phyloP scores from a whole-genome alignment of 1,140 invertebrate species.

The Anoplolepis gracilipes region DNA sequence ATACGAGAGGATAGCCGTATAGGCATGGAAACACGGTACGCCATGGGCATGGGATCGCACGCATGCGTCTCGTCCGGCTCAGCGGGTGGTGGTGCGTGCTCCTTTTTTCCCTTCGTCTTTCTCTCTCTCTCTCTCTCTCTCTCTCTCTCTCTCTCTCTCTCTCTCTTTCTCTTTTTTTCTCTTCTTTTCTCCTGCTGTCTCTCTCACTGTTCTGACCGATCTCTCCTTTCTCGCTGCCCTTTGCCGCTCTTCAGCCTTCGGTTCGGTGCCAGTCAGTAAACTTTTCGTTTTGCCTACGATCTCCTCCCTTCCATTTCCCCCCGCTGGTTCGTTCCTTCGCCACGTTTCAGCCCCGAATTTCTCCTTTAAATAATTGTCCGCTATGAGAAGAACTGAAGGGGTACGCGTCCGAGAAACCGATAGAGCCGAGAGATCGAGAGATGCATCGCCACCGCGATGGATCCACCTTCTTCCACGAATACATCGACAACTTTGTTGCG shows the following conservation, averaged over 20 bases:
- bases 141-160: conserved; percentile 57
- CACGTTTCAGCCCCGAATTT: conserved; percentile 77
- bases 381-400: conserved; percentile 63
- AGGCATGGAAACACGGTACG: conserved; percentile 70
- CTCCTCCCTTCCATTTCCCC: conserved; percentile 36
- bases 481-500: conserved; percentile 7
- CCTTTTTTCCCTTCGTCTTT: conserved; percentile 63
- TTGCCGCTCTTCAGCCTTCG: conserved; percentile 34
- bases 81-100: conserved; percentile 80
- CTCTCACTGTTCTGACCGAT: conserved; percentile 45
- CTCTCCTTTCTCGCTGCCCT: conserved; percentile 44
- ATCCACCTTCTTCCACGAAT: conserved; percentile 54
- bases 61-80: conserved; percentile 80
- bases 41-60: conserved; percentile 79
- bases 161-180: conserved; percentile 58
- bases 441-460: conserved; percentile 67
- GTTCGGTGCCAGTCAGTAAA: conserved; percentile 67
- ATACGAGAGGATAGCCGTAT: conserved; percentile 66
- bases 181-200: conserved; percentile 52
- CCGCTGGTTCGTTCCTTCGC: conserved; percentile 45
- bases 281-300: conserved; percentile 69
- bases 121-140: conserved; percentile 30
- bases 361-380: conserved; percentile 80
- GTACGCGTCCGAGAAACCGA: conserved; percentile 21
- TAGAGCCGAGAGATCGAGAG: conserved; percentile 71